A percentile compares a stretch with the other conserved stretches of the same genome.
Conservation (phyloP, 2,888 invertebrate species). For the Philhelius pedissequus region DNA sequence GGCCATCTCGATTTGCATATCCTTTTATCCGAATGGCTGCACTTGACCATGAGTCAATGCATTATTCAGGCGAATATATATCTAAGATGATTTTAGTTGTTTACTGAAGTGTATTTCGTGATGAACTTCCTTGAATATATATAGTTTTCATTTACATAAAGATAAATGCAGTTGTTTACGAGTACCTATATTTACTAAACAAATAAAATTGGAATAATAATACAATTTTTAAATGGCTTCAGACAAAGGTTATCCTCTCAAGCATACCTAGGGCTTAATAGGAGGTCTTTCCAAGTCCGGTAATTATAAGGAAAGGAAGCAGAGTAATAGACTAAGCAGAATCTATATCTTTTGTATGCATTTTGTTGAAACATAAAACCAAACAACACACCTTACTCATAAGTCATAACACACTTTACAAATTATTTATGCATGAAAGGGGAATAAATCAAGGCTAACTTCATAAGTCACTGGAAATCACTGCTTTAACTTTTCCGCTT, state of each 20-base stretch:
- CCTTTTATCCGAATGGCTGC: slow-evolving; percentile 24
- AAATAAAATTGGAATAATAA: neutral
- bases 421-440: neutral
- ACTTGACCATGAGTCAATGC: slow-evolving; percentile 26
- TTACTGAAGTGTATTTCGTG: neutral
- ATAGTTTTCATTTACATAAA: neutral
- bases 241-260: too few species aligned
- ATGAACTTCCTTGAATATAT: neutral
- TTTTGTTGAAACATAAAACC: neutral
- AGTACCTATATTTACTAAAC: neutral
- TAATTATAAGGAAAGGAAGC: too few species aligned
- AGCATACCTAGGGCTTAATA: too few species aligned
- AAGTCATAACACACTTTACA: neutral
- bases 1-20: slow-evolving; percentile 36
- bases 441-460: neutral
- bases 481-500: slow-evolving; percentile 31
- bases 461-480: neutral
- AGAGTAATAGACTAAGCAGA: neutral
- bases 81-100: neutral
- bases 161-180: neutral
- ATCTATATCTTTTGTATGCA: neutral
- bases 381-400: neutral
- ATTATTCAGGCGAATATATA: slow-evolving; percentile 29
- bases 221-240: too few species aligned
- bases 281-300: too few species aligned